Evolutionary conservation across 64 coral and sea anemone species (phyloP).

Genomic region (Stichodactyla mertensii): DNA sequence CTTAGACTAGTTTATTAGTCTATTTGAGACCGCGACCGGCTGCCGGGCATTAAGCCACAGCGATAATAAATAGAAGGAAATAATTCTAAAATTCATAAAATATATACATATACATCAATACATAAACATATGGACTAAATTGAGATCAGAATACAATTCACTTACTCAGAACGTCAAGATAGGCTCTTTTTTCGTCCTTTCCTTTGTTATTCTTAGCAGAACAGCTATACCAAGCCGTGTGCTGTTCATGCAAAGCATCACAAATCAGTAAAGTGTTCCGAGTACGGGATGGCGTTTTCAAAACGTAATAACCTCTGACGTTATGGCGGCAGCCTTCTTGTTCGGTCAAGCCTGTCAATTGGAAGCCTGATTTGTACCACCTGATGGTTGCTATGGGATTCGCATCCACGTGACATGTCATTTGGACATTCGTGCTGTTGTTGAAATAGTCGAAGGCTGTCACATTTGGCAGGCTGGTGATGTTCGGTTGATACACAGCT

Average conservation of each 20-base stretch:
- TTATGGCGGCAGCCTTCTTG: not conserved
- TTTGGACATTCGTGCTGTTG: not conserved
- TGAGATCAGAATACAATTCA: no score
- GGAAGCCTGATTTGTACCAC: not conserved
- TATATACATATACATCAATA: no score
- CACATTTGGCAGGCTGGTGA: constrained; percentile 3
- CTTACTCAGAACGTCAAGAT: constrained; percentile 66
- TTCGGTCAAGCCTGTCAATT: not conserved
- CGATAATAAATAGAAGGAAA: no score
- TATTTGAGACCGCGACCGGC: no score
- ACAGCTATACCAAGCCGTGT: constrained; percentile 54
- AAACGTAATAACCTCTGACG: constrained; percentile 1
- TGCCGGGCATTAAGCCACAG: no score
- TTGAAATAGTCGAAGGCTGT: constrained; percentile 1
- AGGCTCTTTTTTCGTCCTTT: constrained; percentile 23
- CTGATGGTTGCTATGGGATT: constrained; percentile 9
- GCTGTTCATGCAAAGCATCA: constrained; percentile 15
- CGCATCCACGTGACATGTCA: constrained; percentile 12
- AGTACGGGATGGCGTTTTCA: not conserved
- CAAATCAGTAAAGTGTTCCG: constrained; percentile 20
- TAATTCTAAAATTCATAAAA: no score
- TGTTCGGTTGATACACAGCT: constrained; percentile 11
- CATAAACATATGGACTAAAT: no score
- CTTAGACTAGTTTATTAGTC: no score
- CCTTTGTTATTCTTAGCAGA: constrained; percentile 45